Percentiles rank a stretch among this genome's conserved stretches.
These are phyloP conservation scores for Oreochromis grahami DNA, from an alignment of 2,797 vertebrate genomes.

Conservation along the genomic window DNA sequence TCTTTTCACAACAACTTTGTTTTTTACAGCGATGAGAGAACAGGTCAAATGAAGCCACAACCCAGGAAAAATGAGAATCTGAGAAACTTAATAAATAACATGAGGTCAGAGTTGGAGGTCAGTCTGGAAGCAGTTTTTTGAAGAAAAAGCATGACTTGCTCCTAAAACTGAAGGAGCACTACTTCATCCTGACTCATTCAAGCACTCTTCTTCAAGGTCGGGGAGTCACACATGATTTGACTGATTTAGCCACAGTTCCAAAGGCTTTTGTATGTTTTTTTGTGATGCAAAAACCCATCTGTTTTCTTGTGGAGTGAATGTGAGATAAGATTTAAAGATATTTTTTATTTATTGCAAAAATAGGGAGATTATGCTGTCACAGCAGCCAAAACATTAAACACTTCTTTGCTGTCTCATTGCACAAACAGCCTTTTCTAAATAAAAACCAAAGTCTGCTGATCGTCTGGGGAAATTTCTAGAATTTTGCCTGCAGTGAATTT, in stretches of 20 bases:
- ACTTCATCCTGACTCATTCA: not conserved
- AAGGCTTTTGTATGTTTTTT: not conserved
- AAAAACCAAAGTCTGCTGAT: not conserved
- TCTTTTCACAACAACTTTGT: not conserved
- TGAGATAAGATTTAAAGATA: not conserved
- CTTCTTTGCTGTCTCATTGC: not conserved
- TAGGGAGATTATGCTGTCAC: not conserved
- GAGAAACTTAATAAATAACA: not conserved
- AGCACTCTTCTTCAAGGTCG: not conserved
- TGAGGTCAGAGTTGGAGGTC: not conserved
- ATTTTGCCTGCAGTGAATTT: constrained; percentile 12
- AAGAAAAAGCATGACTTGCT: not conserved
- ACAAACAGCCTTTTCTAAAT: not conserved
- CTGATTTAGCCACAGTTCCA: not conserved
- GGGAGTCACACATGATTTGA: not conserved
- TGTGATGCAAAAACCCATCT: not conserved
- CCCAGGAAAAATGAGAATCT: not conserved
- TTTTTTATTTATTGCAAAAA: not conserved
- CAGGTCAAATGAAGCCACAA: not conserved
- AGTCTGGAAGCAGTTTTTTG: not conserved
- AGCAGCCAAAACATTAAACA: not conserved
- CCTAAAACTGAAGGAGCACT: not conserved
- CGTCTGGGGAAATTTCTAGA: constrained; percentile 21
- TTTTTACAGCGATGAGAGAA: not conserved
- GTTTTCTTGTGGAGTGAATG: not conserved